A percentile compares a stretch with the other conserved stretches of the same genome.
Evolutionary conservation across 92 coral and sea anemone genomes (phyloP).

Genomic region (Porites divaricata): DNA sequence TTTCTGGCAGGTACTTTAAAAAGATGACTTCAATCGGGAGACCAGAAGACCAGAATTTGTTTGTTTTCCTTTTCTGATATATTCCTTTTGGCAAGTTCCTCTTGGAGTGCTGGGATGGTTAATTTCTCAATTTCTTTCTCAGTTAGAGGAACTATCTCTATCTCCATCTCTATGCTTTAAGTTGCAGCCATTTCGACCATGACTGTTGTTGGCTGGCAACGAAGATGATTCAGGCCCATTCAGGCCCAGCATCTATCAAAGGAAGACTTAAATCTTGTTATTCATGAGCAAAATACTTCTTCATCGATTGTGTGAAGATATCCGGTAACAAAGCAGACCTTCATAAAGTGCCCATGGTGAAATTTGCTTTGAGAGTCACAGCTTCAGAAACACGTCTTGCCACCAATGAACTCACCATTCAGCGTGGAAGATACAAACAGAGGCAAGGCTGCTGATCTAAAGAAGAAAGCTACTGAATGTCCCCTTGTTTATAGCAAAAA

Average conservation of each 20-base stretch:
- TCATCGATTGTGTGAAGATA: slow-evolving; percentile 11
- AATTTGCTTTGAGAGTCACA: slow-evolving; percentile 33
- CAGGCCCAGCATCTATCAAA: slow-evolving; percentile 20
- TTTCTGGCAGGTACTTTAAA: background rate
- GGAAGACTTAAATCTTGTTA: slow-evolving; percentile 17
- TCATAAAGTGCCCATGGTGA: slow-evolving; percentile 2
- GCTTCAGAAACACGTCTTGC: slow-evolving; percentile 21
- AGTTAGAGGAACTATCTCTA: slow-evolving; percentile 27
- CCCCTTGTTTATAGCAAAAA: no score
- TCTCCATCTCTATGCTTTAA: slow-evolving; percentile 9
- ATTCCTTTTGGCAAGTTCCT: slow-evolving; percentile 30
- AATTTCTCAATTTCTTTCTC: slow-evolving; percentile 24
- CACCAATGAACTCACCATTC: background rate
- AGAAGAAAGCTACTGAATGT: no score
- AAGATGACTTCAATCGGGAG: slow-evolving; percentile 20
- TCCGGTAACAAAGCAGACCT: slow-evolving; percentile 19
- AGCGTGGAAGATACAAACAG: no score
- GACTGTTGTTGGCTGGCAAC: slow-evolving; percentile 20
- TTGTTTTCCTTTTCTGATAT: slow-evolving; percentile 26
- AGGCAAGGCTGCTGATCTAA: no score
- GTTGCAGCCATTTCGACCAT: slow-evolving; percentile 23
- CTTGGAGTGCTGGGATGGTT: slow-evolving; percentile 36
- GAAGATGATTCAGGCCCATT: slow-evolving; percentile 27
- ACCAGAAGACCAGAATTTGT: slow-evolving; percentile 26
- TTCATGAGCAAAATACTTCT: slow-evolving; percentile 1